phyloP scores from a whole-genome alignment of 1,140 invertebrate genomes.

The Drosophila tsacasi region DNA sequence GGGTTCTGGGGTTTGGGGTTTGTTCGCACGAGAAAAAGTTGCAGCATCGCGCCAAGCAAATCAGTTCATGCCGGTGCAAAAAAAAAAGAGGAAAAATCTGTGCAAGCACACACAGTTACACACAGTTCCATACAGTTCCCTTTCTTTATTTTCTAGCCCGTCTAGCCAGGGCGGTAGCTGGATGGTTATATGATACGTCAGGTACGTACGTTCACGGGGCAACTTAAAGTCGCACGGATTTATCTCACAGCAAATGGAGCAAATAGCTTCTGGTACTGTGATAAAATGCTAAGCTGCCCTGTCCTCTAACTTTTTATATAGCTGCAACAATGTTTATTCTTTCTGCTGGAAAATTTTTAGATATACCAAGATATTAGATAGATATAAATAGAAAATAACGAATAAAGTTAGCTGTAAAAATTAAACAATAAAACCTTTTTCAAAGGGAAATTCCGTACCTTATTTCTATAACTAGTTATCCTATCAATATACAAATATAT shows the following conservation, averaged over 20 bases:
- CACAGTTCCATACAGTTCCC: not conserved
- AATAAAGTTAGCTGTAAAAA: not conserved
- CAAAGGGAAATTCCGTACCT: not conserved
- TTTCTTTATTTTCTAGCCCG: conserved; percentile 7
- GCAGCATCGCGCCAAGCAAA: conserved; percentile 49
- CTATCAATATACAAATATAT: conserved; percentile 3
- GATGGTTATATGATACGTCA: conserved; percentile 44
- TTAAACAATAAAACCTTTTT: not conserved
- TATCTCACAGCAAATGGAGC: conserved; percentile 24
- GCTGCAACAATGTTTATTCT: not conserved
- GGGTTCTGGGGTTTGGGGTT: conserved; percentile 61
- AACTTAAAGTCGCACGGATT: conserved; percentile 25
- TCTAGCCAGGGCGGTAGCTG: conserved; percentile 10
- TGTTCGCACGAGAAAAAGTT: conserved; percentile 48
- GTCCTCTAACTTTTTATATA: conserved; percentile 1
- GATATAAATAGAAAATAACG: not conserved
- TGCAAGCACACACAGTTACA: conserved; percentile 26
- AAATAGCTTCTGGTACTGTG: conserved; percentile 27
- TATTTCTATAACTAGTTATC: too few relatives aligned
- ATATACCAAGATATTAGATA: too few relatives aligned
- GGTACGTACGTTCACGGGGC: not conserved
- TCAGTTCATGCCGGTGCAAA: conserved; percentile 34
- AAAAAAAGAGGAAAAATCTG: conserved; percentile 44
- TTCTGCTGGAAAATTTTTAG: not conserved
- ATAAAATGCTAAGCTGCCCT: conserved; percentile 4